Base-by-base conservation (phyloP, 2,113 vertebrate genomes). In the Pimephales promelas region DNA sequence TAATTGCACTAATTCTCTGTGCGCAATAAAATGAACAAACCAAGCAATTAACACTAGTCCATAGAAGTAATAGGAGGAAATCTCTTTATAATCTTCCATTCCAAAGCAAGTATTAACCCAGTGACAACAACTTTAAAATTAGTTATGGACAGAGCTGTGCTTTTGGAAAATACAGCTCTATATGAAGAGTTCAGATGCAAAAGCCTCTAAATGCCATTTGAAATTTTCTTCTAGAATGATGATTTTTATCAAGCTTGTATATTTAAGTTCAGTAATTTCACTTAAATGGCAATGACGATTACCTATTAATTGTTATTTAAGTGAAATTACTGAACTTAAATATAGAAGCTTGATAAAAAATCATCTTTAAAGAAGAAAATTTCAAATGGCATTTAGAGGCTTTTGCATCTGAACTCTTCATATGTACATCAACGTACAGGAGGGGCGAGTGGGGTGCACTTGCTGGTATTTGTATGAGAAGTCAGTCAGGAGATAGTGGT, bases 381-480 rank as follows among this genome's bases (percentile, higher is more conserved):
- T n/a, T n/a, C n/a, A n/a, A n/a, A n/a, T n/a, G n/a, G n/a, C n/a
- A n/a, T n/a, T n/a, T n/a, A n/a, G n/a, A n/a, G n/a, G n/a, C n/a
- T n/a, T n/a, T n/a, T n/a, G n/a, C n/a, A n/a, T n/a, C n/a, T n/a
- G n/a, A n/a, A n/a, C n/a, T n/a, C n/a, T n/a, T n/a, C n/a, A n/a
- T n/a, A 68, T 16, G 31, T n/a, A 9, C 62, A 43, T 34, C 24
- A 16, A 14, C 45, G 34, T 7, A 34, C 10, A 57, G 24, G 24
- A 54, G 16, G 36, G 10, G 54, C 79, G 61, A 68, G 43, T 54
- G 52, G 26, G 62, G 66, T 28, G 52, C 57, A 68, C 57, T 85
- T 56, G 75, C 34, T 49, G 36, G 54, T 78, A 54, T 72, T 47
- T 66, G 24, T n/a, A 75, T 43, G 64, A 81, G 24, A 26, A 31